Base-by-base conservation (phyloP, 2,113 vertebrate genomes). In the Vicugna pacos region DNA sequence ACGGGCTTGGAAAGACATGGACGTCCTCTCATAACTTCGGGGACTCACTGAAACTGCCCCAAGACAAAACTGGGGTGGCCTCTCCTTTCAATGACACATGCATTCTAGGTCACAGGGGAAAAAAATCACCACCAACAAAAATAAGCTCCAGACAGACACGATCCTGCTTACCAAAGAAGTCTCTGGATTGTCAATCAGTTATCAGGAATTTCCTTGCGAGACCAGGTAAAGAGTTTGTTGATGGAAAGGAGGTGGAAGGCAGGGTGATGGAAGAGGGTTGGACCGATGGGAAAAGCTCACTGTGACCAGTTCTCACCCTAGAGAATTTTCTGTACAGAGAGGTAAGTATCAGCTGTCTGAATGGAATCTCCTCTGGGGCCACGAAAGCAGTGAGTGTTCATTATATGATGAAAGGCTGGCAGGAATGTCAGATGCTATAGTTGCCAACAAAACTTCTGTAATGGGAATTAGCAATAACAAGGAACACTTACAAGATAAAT, bases 391-490 rank as follows among this genome's bases (percentile, higher is more conserved):
- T 5, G 8, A 10, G 26, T 67, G 10, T 12, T 93, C 11, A 65
- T 62, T 32, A 28, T 17, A 35, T 50, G 67, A 58, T 19, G 85
- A 96, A 97, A 96, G 95, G 46, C 81, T 93, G 22, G 20, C 94
- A 94, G 97, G 92, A 94, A 96, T 20, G 19, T 60, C 22, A 0
- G 56, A 95, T 89, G 73, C 96, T 97, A 64, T 95, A 84, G 50
- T 85, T 97, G 94, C 65, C 94, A 97, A 96, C 52, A 56, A 94
- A 95, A 96, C 2, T 88, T 98, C 95, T 91, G 64, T 83, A 89
- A 95, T 95, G 88, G 94, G 77, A 95, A 95, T 97, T 89, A 95
- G 92, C 89, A 32, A 32, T 91, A 95, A 97, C 70, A 95, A 94
- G 96, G 93, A 97, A 86, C 5, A 32, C 79, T 89, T 60, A 32